These are phyloP conservation scores for Amblyjoppa fuscipennis DNA, from an alignment of 2,888 invertebrate species.

Conservation along the genomic window DNA sequence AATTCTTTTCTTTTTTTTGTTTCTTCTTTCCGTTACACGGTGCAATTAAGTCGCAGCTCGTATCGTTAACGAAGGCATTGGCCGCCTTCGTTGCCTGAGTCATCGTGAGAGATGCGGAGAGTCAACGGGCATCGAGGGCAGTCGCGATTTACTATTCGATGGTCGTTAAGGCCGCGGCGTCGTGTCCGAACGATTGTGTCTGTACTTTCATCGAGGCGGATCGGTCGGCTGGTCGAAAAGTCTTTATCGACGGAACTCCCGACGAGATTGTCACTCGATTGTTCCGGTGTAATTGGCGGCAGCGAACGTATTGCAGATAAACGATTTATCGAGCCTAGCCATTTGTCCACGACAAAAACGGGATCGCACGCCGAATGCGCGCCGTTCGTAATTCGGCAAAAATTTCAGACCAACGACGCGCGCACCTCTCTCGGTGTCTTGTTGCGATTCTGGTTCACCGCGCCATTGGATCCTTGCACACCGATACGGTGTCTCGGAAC, in stretches of 20 bases:
- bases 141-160: slow-evolving; percentile 28
- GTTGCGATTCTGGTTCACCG: slow-evolving; percentile 49
- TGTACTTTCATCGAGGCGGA: slow-evolving; percentile 36
- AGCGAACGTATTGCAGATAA: slow-evolving; percentile 15
- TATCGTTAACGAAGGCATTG: slow-evolving; percentile 40
- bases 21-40: not conserved
- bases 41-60: slow-evolving; percentile 44
- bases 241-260: slow-evolving; percentile 17
- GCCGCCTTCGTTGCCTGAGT: not conserved
- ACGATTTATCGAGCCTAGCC: slow-evolving; percentile 29
- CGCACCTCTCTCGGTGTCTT: slow-evolving; percentile 19
- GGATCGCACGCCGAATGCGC: not conserved
- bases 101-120: not conserved
- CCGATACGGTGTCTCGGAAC: slow-evolving; percentile 1
- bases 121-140: slow-evolving; percentile 20
- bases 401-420: slow-evolving; percentile 51
- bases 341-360: slow-evolving; percentile 18
- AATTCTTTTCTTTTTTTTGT: not conserved
- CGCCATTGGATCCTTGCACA: slow-evolving; percentile 16
- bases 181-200: slow-evolving; percentile 24
- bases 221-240: slow-evolving; percentile 25
- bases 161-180: slow-evolving; percentile 35
- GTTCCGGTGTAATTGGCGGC: slow-evolving; percentile 31
- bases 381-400: slow-evolving; percentile 6
- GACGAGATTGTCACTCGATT: slow-evolving; percentile 25